Evolutionary conservation across 2,113 vertebrate genomes (phyloP), one percentile per base, ranked within the genome.

Genomic region (Limnothrissa miodon): DNA sequence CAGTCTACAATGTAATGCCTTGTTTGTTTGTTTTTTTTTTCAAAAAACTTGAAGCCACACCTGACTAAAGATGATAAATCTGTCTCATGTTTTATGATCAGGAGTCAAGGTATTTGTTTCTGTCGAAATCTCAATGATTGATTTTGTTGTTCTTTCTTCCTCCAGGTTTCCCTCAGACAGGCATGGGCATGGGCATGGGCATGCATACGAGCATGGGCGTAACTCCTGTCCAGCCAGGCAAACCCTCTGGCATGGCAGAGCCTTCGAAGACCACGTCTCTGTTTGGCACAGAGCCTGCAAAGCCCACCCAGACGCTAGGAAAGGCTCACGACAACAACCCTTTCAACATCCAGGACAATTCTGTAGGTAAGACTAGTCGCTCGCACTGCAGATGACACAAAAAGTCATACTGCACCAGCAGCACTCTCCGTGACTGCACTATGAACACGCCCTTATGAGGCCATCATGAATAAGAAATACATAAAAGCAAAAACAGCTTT

Each of bases 101-200:
- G 42, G 6, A 42, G 42, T 42, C 42, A 23, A 21, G 21, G 15
- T 39, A 45, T n/a, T 33, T 21, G 13, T n/a, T 59, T 11, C 23
- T 25, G 36, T 36, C 29, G 25, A 39, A n/a, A 33, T 36, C 10
- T 56, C 23, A 19, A 45, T 11, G 45, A 39, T 39, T 33, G 2
- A 10, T 11, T 66, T 25, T 29, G n/a, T 66, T 90, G 92, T 83
- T 79, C 45, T 84, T 23, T 87, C 83, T 39, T 45, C 82, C 56
- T 78, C 78, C 80, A 95, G 94, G 93, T 62, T 92, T 93, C 84
- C 89, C 92, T 62, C 92, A 94, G 85, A 88, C 93, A 86, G 93
- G 89, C 39, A 86, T 93, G 87, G 91, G 90, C 51, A 78, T 93
- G 87, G 91, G 90, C 51, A 78, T 85, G 79, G 90, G 88, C 33